Evolutionary conservation across 64 coral and sea anemone genomes (phyloP).

Genomic region (Stichodactyla mertensii): DNA sequence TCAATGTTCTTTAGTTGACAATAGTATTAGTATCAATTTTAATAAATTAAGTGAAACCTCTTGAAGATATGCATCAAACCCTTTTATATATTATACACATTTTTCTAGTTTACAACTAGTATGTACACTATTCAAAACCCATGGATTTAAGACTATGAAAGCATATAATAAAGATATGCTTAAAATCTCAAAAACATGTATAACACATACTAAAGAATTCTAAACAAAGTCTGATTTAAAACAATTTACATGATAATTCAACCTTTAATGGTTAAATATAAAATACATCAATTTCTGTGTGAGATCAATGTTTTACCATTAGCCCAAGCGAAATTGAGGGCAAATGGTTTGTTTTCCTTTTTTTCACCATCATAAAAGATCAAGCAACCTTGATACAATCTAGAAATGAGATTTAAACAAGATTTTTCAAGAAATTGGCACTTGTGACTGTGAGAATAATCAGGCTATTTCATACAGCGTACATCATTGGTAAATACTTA

Average conservation of each 20-base stretch:
- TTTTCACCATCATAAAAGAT: slow-evolving; percentile 26
- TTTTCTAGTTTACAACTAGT: neutral
- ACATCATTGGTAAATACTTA: too few relatives aligned
- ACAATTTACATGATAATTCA: neutral
- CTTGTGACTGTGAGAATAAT: too few relatives aligned
- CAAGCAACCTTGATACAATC: slow-evolving; percentile 55
- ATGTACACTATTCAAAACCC: neutral
- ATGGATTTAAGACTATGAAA: neutral
- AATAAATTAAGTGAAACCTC: neutral
- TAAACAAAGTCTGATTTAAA: neutral
- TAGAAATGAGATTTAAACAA: slow-evolving; percentile 4
- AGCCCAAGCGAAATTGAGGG: neutral
- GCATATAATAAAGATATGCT: neutral
- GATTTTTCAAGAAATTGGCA: neutral
- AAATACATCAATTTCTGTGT: neutral
- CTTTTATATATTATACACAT: neutral
- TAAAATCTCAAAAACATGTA: neutral
- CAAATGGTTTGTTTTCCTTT: neutral
- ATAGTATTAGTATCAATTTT: neutral
- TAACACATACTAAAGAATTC: neutral
- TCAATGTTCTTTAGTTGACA: neutral
- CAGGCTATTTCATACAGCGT: too few relatives aligned
- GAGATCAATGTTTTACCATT: neutral
- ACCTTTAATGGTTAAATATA: neutral
- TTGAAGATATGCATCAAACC: neutral